These are phyloP conservation scores for Operophtera brumata DNA, from an alignment of 2,888 invertebrate genomes.

Conservation along the genomic window DNA sequence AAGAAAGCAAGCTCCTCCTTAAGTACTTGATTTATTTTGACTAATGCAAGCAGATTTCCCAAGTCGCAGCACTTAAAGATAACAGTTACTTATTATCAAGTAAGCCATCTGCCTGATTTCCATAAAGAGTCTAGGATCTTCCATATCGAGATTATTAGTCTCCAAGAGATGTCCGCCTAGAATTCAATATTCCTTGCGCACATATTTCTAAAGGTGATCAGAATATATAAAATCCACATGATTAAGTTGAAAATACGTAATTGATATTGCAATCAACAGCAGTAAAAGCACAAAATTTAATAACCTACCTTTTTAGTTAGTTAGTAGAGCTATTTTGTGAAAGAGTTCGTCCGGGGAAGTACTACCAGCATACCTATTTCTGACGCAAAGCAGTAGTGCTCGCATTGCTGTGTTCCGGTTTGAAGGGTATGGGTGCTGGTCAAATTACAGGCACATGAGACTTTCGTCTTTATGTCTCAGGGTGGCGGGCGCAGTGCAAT, in stretches of 20 bases:
- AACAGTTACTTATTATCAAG: constrained; percentile 5
- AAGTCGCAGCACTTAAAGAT: background rate
- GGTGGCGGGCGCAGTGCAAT: no score
- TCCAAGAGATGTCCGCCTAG: constrained; percentile 1
- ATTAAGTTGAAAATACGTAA: background rate
- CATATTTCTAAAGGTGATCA: background rate
- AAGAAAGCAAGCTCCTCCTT: background rate
- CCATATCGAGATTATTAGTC: constrained; percentile 12
- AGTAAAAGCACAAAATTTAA: no score
- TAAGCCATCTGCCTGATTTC: constrained; percentile 13
- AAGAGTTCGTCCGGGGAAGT: no score
- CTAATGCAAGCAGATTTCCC: constrained; percentile 2
- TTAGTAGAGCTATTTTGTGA: no score
- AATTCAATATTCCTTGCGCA: constrained; percentile 7
- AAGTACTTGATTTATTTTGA: constrained; percentile 5
- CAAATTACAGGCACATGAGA: no score
- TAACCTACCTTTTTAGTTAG: no score
- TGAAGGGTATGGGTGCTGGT: no score
- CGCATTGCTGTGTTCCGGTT: no score
- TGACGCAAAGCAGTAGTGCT: no score
- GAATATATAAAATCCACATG: constrained; percentile 1
- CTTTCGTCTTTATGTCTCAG: no score
- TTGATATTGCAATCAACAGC: no score
- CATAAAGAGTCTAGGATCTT: constrained; percentile 18
- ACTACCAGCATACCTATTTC: no score